Percentiles rank a stretch among this genome's conserved stretches.
phyloP scores from a whole-genome alignment of 2,113 vertebrate genomes.

The Speoplatyrhinus poulsoni region DNA sequence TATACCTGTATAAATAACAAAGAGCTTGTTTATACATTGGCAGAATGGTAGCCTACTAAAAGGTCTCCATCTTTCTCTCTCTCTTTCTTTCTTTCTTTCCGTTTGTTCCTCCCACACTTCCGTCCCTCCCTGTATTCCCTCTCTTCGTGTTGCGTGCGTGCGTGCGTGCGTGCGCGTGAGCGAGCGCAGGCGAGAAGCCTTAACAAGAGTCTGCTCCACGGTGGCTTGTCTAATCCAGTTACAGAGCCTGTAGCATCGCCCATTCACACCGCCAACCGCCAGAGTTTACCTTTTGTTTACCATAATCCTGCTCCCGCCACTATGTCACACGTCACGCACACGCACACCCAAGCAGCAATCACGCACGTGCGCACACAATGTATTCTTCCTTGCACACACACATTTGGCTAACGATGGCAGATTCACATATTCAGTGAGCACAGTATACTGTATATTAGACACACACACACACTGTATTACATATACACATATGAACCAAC shows the following conservation, averaged over 20 bases:
- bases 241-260: constrained; percentile 16
- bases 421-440: too few species aligned
- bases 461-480: too few species aligned
- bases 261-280: constrained; percentile 25
- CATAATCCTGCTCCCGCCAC: constrained; percentile 47
- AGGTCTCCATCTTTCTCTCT: not conserved
- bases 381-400: too few species aligned
- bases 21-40: too few species aligned
- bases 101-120: not conserved
- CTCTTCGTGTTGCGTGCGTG: constrained; percentile 23
- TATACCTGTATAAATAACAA: too few species aligned
- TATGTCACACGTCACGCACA: constrained; percentile 23
- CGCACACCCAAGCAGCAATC: not conserved
- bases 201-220: constrained; percentile 38
- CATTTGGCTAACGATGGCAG: too few species aligned
- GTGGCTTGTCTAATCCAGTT: constrained; percentile 59
- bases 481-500: too few species aligned
- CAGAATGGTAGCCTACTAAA: too few species aligned
- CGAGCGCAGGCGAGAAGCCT: constrained; percentile 36
- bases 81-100: not conserved
- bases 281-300: constrained; percentile 46
- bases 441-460: too few species aligned
- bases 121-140: not conserved
- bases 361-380: not conserved
- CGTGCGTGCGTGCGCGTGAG: not conserved